Conservation (phyloP, 2,888 invertebrate genomes). For the Idaea dimidiata region DNA sequence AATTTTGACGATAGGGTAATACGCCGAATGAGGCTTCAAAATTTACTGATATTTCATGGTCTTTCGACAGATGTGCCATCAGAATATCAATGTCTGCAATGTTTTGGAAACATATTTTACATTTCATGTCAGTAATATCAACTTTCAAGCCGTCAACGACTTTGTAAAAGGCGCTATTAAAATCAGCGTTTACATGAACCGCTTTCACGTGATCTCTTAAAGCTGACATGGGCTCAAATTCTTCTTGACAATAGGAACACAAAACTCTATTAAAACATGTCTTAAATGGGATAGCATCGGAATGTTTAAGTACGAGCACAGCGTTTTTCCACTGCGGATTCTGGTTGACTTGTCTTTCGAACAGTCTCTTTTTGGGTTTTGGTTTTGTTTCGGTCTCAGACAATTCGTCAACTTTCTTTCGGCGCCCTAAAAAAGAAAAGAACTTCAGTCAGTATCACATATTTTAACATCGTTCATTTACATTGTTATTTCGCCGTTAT, state of each 20-base stretch:
- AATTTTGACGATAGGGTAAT: conserved; percentile 63
- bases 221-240: conserved; percentile 65
- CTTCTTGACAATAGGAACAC: conserved; percentile 72
- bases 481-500: background rate
- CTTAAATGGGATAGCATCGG: conserved; percentile 71
- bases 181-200: conserved; percentile 61
- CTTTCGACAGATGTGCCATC: conserved; percentile 62
- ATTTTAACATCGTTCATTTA: background rate
- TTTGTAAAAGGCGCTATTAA: conserved; percentile 72
- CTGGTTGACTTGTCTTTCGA: conserved; percentile 74
- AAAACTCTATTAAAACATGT: conserved; percentile 72
- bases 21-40: conserved; percentile 69
- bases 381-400: conserved; percentile 62
- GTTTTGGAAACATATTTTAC: conserved; percentile 56
- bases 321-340: conserved; percentile 74
- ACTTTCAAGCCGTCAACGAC: conserved; percentile 69
- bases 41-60: conserved; percentile 60
- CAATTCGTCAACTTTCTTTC: conserved; percentile 63
- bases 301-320: conserved; percentile 65
- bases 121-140: conserved; percentile 67
- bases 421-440: conserved; percentile 75
- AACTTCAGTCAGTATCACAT: conserved; percentile 64
- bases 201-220: conserved; percentile 63
- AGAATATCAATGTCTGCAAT: conserved; percentile 57
- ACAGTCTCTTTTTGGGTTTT: conserved; percentile 74